Evolutionary conservation across 2,888 invertebrate genomes (phyloP), one percentile per base, ranked within the genome.

Genomic region (Brenthis hecate): DNA sequence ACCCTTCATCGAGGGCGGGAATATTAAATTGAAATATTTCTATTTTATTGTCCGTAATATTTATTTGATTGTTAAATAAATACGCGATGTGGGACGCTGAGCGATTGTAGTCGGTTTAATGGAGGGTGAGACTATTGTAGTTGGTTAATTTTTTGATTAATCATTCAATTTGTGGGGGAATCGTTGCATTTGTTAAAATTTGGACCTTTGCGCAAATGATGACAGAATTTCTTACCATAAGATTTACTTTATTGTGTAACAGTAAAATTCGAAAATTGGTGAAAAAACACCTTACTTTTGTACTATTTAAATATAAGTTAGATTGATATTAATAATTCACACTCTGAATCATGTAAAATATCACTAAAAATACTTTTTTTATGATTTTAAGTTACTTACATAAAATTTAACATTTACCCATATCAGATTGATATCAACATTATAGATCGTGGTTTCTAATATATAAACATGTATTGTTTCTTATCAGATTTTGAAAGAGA

Each of bases 21-120:
- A 85, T 87, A 87, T 88, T 87, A 89, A 91, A 91, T 90, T 92
- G 92, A 92, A 91, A 92, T 92, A 92, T 92, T 92, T 88, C 82
- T 85, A 88, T 92, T 92, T 92, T 91, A 92, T 91, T 88, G 85
- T 89, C 80, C 85, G 88, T 92, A 91, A 92, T 92, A 92, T 92
- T 92, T 92, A 92, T 92, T 91, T 91, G 92, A 92, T 92, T 92
- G 92, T 91, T 87, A 88, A 91, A 92, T 92, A 91, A 92, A 91
- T 88, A 91, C 82, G 84, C 82, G 81, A 87, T 91, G 91, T 91
- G 92, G 91, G 91, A 88, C 86, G 88, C 85, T 84, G 84, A 82
- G 82, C 81, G 86, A 88, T 92, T 92, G 91, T 91, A 79, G 75
- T 78, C 81, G 80, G 83, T 82, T 85, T 86, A 89, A 91, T 88